These are phyloP conservation scores for Psittacula derbiana DNA, from an alignment of 2,797 vertebrate species.

Conservation along the genomic window DNA sequence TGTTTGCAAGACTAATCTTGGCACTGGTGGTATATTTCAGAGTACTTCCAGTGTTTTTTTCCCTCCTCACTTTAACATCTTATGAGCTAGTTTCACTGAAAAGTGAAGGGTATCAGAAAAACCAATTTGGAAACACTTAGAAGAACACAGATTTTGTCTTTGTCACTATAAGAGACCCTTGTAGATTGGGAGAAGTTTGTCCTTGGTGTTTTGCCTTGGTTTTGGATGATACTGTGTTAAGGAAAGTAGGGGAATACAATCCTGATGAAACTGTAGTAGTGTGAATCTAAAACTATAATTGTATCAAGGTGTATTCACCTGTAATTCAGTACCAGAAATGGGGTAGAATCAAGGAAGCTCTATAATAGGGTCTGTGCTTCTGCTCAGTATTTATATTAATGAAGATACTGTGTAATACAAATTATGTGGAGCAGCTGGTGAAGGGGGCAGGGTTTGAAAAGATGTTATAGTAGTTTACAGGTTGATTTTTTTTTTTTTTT, in stretches of 20 bases:
- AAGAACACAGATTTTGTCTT: background rate
- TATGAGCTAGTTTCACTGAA: background rate
- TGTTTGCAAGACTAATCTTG: background rate
- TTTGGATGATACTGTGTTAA: background rate
- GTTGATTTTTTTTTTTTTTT: background rate
- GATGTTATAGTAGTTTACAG: background rate
- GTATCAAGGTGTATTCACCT: background rate
- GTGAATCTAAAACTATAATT: background rate
- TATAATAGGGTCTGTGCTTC: background rate
- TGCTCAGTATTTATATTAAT: background rate
- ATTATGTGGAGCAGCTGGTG: background rate
- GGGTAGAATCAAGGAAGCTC: background rate
- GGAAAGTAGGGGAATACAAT: background rate
- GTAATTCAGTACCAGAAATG: background rate
- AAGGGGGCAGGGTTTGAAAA: background rate
- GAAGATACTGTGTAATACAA: background rate
- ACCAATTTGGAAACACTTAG: background rate
- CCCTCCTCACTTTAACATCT: background rate
- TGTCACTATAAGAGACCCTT: background rate
- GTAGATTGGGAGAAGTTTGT: background rate
- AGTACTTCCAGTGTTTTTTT: background rate
- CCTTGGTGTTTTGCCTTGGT: background rate
- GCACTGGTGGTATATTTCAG: background rate
- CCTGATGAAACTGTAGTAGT: background rate
- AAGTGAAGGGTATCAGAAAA: background rate